Conservation (phyloP, 2,113 vertebrate genomes). For the Oriolus oriolus region DNA sequence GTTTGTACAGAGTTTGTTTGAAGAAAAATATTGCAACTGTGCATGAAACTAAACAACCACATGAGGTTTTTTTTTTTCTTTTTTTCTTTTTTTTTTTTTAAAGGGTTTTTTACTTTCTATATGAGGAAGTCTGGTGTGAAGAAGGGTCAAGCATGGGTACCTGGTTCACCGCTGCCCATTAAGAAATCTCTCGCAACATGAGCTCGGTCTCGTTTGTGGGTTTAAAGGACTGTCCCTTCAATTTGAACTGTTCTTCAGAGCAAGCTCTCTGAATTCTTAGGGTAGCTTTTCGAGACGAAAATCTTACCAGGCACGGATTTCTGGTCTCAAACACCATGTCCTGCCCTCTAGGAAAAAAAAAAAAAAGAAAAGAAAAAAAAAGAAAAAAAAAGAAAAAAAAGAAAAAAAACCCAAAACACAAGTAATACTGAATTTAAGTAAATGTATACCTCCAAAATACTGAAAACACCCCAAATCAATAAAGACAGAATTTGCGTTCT, state of each 20-base stretch:
- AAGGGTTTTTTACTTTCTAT: constrained; percentile 58
- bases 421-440: constrained; percentile 86
- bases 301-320: constrained; percentile 72
- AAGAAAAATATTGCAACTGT: constrained; percentile 77
- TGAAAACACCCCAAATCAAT: constrained; percentile 81
- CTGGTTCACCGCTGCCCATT: constrained; percentile 69
- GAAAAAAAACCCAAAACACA: constrained; percentile 69
- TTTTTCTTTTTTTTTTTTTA: neutral
- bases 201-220: constrained; percentile 39
- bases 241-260: constrained; percentile 57
- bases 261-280: constrained; percentile 67
- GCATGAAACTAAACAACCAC: constrained; percentile 79
- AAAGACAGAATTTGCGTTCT: constrained; percentile 79
- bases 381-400: constrained; percentile 48
- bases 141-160: constrained; percentile 75
- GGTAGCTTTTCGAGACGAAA: constrained; percentile 67
- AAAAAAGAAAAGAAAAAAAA: constrained; percentile 1
- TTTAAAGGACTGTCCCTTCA: constrained; percentile 37
- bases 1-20: constrained; percentile 78
- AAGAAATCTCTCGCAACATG: constrained; percentile 33
- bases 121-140: constrained; percentile 76
- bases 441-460: constrained; percentile 83
- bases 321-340: constrained; percentile 76
- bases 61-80: constrained; percentile 67
- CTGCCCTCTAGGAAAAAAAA: constrained; percentile 59